Conservation (phyloP, 1,140 invertebrate species). For the Halesus radiatus region DNA sequence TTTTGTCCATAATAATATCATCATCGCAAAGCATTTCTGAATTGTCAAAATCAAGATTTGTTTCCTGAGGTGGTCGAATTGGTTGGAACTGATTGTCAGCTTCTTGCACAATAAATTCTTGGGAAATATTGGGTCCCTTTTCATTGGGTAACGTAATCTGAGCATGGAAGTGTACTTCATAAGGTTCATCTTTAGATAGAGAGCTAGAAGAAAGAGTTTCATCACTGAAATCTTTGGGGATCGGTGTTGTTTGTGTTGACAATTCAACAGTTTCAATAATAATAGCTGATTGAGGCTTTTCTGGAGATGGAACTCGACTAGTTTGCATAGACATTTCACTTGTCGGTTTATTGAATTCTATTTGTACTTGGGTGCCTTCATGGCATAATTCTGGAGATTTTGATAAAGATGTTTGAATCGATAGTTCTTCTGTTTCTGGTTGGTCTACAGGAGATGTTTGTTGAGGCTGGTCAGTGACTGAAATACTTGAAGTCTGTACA, state of each 20-base stretch:
- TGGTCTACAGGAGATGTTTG: constrained; percentile 64
- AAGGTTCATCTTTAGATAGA: constrained; percentile 73
- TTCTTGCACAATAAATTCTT: constrained; percentile 53
- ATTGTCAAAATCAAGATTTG: constrained; percentile 45
- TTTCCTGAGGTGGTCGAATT: constrained; percentile 35
- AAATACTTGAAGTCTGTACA: constrained; percentile 67
- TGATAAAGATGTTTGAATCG: constrained; percentile 59
- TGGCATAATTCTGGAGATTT: constrained; percentile 56
- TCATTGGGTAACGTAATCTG: constrained; percentile 72
- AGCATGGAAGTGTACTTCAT: constrained; percentile 75
- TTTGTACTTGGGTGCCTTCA: constrained; percentile 50
- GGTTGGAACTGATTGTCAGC: constrained; percentile 24
- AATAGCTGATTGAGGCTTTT: constrained; percentile 49
- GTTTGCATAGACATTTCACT: constrained; percentile 58
- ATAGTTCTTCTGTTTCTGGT: constrained; percentile 62
- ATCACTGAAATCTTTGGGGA: constrained; percentile 58
- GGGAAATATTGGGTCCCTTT: constrained; percentile 56
- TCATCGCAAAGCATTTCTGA: constrained; percentile 49
- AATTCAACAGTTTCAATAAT: constrained; percentile 62
- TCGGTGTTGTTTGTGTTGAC: constrained; percentile 66
- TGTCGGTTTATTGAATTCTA: constrained; percentile 59
- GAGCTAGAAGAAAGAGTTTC: constrained; percentile 61
- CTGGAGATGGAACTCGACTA: constrained; percentile 39
- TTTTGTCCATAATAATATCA: constrained; percentile 60
- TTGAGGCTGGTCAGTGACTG: constrained; percentile 62